Evolutionary conservation across 2,113 vertebrate genomes (phyloP).

Genomic region (Phalacrocorax pelagicus): DNA sequence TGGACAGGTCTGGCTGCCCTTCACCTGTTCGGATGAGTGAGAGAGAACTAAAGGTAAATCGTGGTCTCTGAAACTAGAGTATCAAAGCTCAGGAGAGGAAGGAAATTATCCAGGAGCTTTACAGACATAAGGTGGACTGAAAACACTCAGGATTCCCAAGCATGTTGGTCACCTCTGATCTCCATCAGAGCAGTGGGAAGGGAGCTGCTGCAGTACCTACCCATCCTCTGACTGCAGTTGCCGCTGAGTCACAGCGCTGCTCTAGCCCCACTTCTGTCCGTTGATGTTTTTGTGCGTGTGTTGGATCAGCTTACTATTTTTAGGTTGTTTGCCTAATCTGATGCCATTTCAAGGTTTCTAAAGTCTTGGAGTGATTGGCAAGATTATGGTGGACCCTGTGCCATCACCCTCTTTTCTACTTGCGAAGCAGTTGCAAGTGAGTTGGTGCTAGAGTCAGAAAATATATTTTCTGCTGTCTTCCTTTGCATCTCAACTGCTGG

Average conservation of each 20-base stretch:
- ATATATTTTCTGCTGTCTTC: not conserved
- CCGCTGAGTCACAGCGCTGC: fast-evolving
- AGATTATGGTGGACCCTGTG: not conserved
- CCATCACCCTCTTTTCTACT: not conserved
- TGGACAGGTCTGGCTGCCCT: not conserved
- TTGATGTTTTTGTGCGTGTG: not conserved
- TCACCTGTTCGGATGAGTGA: not conserved
- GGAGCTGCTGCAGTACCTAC: not conserved
- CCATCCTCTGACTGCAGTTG: fast-evolving
- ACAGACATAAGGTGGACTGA: not conserved
- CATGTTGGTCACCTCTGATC: not conserved
- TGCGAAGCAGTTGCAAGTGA: not conserved
- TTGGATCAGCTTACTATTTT: not conserved
- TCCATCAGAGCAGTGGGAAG: fast-evolving
- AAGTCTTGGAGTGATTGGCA: not conserved
- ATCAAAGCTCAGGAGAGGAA: not conserved
- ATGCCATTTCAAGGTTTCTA: not conserved
- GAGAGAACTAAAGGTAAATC: not conserved
- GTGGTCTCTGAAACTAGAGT: not conserved
- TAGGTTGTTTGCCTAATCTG: not conserved
- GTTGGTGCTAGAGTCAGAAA: not conserved
- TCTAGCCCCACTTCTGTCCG: fast-evolving
- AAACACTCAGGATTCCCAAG: not conserved
- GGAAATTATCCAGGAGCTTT: not conserved
- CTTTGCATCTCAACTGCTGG: not conserved